Evolutionary conservation across 2,113 vertebrate species (phyloP).

Genomic region (Aegithalos caudatus): DNA sequence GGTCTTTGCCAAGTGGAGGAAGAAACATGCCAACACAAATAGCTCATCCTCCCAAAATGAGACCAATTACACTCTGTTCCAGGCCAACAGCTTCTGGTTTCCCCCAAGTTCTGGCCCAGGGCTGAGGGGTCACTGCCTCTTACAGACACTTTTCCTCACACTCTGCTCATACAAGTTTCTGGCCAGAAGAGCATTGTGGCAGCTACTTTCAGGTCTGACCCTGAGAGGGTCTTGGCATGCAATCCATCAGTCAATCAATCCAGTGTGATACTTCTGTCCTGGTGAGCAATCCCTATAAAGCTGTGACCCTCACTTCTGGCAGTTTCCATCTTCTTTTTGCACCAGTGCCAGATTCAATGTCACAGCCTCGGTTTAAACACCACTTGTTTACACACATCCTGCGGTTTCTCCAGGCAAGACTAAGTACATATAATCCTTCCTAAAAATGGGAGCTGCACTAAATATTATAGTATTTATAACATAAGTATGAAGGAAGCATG

Average conservation of each 20-base stretch:
- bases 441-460: background rate
- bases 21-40: background rate
- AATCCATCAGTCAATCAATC: background rate
- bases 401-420: background rate
- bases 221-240: background rate
- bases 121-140: background rate
- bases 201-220: background rate
- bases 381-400: background rate
- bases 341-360: background rate
- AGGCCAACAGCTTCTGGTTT: slow-evolving; percentile 16
- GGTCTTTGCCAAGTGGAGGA: background rate
- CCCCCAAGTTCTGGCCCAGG: background rate
- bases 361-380: background rate
- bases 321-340: background rate
- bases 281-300: background rate
- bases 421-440: background rate
- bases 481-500: background rate
- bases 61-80: background rate
- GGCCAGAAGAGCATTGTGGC: background rate
- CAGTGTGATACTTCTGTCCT: background rate
- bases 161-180: background rate
- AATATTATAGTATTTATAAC: background rate
- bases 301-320: background rate
- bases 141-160: background rate
- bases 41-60: background rate